Conservation (phyloP, 1,140 invertebrate genomes). For the Arctopsyche grandis region DNA sequence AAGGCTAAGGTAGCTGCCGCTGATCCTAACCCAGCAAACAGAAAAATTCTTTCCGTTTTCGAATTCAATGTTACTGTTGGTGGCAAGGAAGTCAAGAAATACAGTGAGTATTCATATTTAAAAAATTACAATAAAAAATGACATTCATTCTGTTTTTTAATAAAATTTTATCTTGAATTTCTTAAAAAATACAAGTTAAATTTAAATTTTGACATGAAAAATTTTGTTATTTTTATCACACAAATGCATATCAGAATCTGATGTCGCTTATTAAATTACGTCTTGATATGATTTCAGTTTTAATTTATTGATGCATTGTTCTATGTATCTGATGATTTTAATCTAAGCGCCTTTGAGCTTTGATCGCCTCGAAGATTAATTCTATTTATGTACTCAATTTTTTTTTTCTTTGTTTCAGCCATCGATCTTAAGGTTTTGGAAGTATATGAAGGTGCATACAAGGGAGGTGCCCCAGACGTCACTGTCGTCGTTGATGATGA, state of each 20-base stretch:
- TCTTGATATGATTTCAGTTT: too few relatives aligned
- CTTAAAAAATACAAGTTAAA: too few relatives aligned
- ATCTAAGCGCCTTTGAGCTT: too few relatives aligned
- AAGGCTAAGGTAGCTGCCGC: slow-evolving; percentile 48
- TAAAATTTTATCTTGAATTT: too few relatives aligned
- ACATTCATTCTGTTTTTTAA: too few relatives aligned
- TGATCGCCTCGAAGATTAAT: too few relatives aligned
- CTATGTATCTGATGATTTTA: neutral
- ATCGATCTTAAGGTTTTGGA: slow-evolving; percentile 50
- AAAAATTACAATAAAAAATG: neutral
- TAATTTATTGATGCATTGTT: neutral
- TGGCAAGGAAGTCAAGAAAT: slow-evolving; percentile 46
- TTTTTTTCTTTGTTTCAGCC: slow-evolving; percentile 36
- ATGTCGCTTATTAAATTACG: too few relatives aligned
- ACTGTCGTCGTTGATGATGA: slow-evolving; percentile 46
- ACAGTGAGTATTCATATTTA: slow-evolving; percentile 43
- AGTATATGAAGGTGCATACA: slow-evolving; percentile 45
- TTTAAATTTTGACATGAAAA: too few relatives aligned
- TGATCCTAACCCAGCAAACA: slow-evolving; percentile 48
- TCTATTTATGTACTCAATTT: too few relatives aligned
- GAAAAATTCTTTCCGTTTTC: slow-evolving; percentile 43
- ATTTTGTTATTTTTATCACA: too few relatives aligned
- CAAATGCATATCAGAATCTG: too few relatives aligned
- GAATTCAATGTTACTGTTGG: slow-evolving; percentile 48
- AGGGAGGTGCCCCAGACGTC: slow-evolving; percentile 23